Evolutionary conservation across 1,140 invertebrate species (phyloP).

Genomic region (Drosophila sucinea): DNA sequence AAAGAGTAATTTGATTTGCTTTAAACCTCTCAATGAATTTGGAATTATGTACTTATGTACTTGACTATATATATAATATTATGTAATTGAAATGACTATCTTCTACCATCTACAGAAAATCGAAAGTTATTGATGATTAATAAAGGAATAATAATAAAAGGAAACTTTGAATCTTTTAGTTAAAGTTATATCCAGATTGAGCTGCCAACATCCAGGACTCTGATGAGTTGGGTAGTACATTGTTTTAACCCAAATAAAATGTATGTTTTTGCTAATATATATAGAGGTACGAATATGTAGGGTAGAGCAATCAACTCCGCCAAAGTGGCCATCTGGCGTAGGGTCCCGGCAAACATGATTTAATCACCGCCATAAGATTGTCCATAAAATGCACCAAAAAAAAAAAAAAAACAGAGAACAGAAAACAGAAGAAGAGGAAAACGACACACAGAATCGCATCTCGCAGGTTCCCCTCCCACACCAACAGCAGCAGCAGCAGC

Average conservation of each 20-base stretch:
- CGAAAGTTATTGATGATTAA: no score
- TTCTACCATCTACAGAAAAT: no score
- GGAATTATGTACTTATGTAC: no score
- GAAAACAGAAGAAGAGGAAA: conserved; percentile 38
- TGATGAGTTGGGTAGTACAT: no score
- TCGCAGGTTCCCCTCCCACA: conserved; percentile 12
- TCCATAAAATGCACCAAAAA: conserved; percentile 54
- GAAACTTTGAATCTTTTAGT: no score
- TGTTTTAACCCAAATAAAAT: not conserved
- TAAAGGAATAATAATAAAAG: no score
- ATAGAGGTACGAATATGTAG: not conserved
- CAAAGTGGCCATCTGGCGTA: conserved; percentile 38
- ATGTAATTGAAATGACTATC: no score
- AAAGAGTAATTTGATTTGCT: no score
- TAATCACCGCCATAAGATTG: conserved; percentile 63
- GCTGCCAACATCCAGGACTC: no score
- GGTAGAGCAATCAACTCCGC: not conserved
- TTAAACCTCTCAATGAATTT: no score
- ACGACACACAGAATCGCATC: conserved; percentile 26
- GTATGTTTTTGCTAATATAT: conserved; percentile 3
- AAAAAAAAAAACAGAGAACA: not conserved
- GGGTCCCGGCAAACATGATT: conserved; percentile 48
- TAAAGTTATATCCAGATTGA: no score
- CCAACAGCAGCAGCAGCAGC: conserved; percentile 16
- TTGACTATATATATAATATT: no score